Evolutionary conservation across 2,113 vertebrate genomes (phyloP), one percentile per base, ranked within the genome.

Genomic region (Poeciliopsis turrubarensis): DNA sequence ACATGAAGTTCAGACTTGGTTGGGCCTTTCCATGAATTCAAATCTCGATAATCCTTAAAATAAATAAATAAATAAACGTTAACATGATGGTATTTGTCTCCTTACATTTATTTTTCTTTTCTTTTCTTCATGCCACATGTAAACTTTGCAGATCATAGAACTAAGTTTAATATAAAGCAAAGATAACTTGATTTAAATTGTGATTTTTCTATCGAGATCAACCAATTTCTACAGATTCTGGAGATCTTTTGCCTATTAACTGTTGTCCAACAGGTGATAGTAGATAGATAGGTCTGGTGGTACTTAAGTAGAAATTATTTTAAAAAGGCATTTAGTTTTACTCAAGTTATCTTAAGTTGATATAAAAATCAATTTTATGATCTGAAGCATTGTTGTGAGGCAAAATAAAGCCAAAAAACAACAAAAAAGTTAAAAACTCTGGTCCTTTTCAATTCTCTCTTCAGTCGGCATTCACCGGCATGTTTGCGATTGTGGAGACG

Each of bases 41-140:
- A 77, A 87, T 87, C 70, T 54, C 54, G 64, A 68, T 82, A 80
- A 82, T 86, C 70, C 57, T 31, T 31, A 3, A 30, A 30, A 30
- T 2, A 30, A n/a, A n/a, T 29, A 31, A 31, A 31, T 4, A 31
- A 31, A 31, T 39, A 71, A 44, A 4, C 4, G 41, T 44, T 44
- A 17, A 44, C 12, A 44, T 17, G 15, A 44, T 44, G 32, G 29
- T 34, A 70, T 2, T 68, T 37, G 60, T 12, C 31, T 17, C 41
- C 41, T 44, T 17, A 44, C 41, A 44, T 17, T 14, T 44, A 2
- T 44, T 17, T 17, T 3, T 5, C 13, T 44, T 39, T 39, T 39
- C 37, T 39, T 39, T 39, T 34, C 32, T 34, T 34, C 32, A 34
- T 39, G 37, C 13, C 12, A 39, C 37, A 39, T 39, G 12, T 39